These are phyloP conservation scores for Thecocarcelia acutangulata DNA, from an alignment of 2,888 invertebrate genomes.

Conservation along the genomic window DNA sequence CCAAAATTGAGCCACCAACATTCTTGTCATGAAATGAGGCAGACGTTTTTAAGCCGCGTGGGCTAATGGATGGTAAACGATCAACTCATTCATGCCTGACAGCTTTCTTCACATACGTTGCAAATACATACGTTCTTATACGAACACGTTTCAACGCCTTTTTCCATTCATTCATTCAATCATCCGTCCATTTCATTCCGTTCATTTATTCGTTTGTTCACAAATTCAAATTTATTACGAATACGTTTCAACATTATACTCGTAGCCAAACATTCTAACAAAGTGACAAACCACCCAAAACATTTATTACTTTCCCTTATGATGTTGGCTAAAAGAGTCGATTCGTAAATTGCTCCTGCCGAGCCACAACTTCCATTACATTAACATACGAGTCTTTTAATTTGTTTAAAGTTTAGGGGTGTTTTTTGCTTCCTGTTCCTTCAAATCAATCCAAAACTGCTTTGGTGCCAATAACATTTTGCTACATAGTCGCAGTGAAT, in stretches of 20 bases:
- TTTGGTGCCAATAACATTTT: no score
- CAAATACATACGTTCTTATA: conserved; percentile 14
- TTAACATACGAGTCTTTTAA: no score
- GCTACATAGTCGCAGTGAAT: not conserved
- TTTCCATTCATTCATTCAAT: not conserved
- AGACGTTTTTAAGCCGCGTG: conserved; percentile 22
- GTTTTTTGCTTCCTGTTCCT: not conserved
- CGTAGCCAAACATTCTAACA: conserved; percentile 25
- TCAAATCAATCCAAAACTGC: not conserved
- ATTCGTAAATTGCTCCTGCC: no score
- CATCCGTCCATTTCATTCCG: not conserved
- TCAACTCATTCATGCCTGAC: conserved; percentile 47
- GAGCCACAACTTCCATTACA: not conserved
- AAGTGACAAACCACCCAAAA: conserved; percentile 4
- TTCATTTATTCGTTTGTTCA: conserved; percentile 8
- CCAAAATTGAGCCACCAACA: no score
- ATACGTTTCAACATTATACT: conserved; percentile 30
- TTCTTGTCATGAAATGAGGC: no score
- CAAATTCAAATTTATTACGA: conserved; percentile 34
- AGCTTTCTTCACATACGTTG: conserved; percentile 10
- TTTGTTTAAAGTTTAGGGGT: not conserved
- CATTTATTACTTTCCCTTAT: conserved; percentile 1
- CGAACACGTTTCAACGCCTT: not conserved
- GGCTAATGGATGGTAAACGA: conserved; percentile 53
- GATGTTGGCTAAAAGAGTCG: conserved; percentile 2